These are phyloP conservation scores for Bombus terrestris DNA, from an alignment of 1,140 invertebrate genomes.

Conservation along the genomic window DNA sequence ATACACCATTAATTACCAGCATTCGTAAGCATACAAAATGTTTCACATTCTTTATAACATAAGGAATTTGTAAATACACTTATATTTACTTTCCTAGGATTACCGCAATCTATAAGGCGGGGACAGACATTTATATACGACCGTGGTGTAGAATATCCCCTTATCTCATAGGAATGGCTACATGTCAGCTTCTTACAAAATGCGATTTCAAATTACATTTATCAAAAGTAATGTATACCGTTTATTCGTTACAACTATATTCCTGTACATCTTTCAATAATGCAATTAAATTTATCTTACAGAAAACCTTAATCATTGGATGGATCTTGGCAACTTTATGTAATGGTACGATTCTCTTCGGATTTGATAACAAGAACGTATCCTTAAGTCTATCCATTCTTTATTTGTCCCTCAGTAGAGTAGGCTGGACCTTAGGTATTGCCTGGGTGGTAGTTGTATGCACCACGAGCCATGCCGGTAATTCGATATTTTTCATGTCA, in stretches of 20 bases:
- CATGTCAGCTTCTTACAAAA: conserved; percentile 77
- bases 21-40: conserved; percentile 76
- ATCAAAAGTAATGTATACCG: conserved; percentile 70
- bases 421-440: conserved; percentile 81
- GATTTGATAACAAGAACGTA: conserved; percentile 75
- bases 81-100: conserved; percentile 68
- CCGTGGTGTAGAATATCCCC: conserved; percentile 83
- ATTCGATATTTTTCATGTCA: background rate
- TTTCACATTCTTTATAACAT: background rate
- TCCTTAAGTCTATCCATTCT: conserved; percentile 75
- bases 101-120: conserved; percentile 75
- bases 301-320: conserved; percentile 71
- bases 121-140: conserved; percentile 80
- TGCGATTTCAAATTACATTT: conserved; percentile 76
- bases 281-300: conserved; percentile 52
- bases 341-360: conserved; percentile 80
- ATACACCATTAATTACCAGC: conserved; percentile 77
- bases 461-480: conserved; percentile 79
- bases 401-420: conserved; percentile 80
- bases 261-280: background rate
- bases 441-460: conserved; percentile 83
- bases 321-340: conserved; percentile 78
- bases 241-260: background rate
- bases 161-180: conserved; percentile 81
- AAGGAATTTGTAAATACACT: background rate